A percentile compares a stretch with the other conserved stretches of the same genome.
These are phyloP conservation scores for Ginglymostoma cirratum DNA, from an alignment of 2,113 vertebrate genomes.

Conservation along the genomic window DNA sequence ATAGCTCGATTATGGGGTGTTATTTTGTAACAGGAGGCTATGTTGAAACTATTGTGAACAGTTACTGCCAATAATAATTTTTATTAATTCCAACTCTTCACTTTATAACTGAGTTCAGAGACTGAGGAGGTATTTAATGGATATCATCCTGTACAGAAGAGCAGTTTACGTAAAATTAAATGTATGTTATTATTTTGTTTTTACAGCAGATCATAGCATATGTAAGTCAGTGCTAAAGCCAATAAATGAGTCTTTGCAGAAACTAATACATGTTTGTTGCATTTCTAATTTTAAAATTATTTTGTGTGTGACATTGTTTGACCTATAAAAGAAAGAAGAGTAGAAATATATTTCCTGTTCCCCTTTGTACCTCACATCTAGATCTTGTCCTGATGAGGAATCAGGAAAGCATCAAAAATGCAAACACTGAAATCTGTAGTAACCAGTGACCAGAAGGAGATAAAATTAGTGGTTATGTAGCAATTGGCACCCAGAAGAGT, in stretches of 20 bases:
- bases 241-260: not conserved
- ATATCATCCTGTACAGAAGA: not conserved
- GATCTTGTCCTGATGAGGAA: not conserved
- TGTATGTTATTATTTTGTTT: not conserved
- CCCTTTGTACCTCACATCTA: not conserved
- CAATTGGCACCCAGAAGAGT: not conserved
- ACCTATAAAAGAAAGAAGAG: not conserved
- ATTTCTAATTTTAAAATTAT: not conserved
- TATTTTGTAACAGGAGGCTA: not conserved
- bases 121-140: not conserved
- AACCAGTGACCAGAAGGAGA: not conserved
- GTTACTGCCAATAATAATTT: not conserved
- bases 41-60: not conserved
- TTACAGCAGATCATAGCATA: not conserved
- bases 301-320: not conserved
- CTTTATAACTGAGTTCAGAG: not conserved
- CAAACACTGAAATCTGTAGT: not conserved
- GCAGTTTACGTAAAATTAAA: not conserved
- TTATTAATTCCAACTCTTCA: not conserved
- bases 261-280: not conserved
- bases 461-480: not conserved
- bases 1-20: not conserved
- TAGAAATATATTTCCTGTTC: not conserved
- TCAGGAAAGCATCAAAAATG: not conserved
- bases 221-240: not conserved